phyloP scores from a whole-genome alignment of 2,113 vertebrate genomes.

The Sterna hirundo region DNA sequence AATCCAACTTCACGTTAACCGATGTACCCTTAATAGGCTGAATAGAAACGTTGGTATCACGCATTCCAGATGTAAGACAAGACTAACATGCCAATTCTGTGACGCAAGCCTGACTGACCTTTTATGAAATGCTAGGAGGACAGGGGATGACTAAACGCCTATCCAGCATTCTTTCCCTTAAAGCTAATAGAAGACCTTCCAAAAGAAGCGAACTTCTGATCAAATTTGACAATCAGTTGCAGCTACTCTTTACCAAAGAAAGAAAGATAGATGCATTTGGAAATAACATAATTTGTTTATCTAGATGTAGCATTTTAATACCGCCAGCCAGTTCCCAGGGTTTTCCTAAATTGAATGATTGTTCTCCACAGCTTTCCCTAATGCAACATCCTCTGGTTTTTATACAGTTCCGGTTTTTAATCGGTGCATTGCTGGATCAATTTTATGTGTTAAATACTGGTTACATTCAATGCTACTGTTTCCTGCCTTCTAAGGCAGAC shows the following conservation, averaged over 20 bases:
- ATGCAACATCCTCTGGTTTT: neutral
- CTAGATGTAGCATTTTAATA: neutral
- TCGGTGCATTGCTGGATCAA: neutral
- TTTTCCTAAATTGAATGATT: neutral
- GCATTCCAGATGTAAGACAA: conserved; percentile 4
- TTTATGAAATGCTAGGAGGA: conserved; percentile 8
- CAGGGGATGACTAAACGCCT: neutral
- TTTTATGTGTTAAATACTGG: neutral
- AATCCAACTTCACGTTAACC: neutral
- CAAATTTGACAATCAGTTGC: neutral
- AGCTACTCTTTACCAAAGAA: neutral
- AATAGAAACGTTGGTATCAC: neutral
- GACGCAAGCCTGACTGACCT: neutral
- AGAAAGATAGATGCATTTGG: neutral
- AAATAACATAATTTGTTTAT: neutral
- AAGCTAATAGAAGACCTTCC: neutral
- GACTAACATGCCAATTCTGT: neutral
- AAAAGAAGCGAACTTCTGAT: neutral
- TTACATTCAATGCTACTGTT: neutral
- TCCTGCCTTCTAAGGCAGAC: neutral
- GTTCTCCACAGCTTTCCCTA: neutral
- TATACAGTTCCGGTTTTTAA: neutral
- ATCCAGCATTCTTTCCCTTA: neutral
- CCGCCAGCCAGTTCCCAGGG: neutral
- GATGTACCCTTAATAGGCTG: neutral